Base-by-base conservation (phyloP, 2,113 vertebrate genomes). In the Fulica atra region DNA sequence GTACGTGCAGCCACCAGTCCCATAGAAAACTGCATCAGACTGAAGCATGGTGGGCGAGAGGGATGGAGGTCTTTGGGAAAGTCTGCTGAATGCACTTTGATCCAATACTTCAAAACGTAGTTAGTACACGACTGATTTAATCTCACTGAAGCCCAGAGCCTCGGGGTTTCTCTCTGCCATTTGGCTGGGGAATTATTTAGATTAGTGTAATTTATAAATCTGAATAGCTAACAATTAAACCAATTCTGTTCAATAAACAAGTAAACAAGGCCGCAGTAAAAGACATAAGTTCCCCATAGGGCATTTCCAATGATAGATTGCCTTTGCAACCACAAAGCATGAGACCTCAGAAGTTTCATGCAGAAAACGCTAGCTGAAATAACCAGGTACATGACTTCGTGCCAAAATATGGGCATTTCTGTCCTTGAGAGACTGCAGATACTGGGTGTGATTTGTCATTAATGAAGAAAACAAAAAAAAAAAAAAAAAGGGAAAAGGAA, bases 171-270 rank as follows among this genome's bases (percentile, higher is more conserved):
- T 86, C 14, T 92, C 64, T 88, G 68, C 38, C 46, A 38, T 71
- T 88, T 92, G 83, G 25, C 40, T 70, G 38, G 48, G 31, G 60
- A 81, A 78, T 88, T 83, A 59, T 84, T 95, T 84, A 73, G 26
- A 70, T 92, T 80, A 91, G 13, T 53, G 65, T 46, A 90, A 66
- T 42, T 63, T 91, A 48, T 61, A 94, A 95, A 85, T 81, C 48
- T 85, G 86, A 92, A 78, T 60, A 76, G 54, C 80, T 92, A 78
- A 74, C 57, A 91, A 66, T 83, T 71, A 86, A 89, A 87, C 42
- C 8, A 40, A 28, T 85, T 82, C 77, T 61, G 14, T 79, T 91
- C 78, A 85, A 85, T 60, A 79, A 91, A 68, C 81, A 89, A 92
- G 53, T 51, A 89, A 92, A 91, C 65, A 95, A 95, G 87, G 54